Conservation (phyloP, 1,140 invertebrate species). For the Lucilia cuprina region DNA sequence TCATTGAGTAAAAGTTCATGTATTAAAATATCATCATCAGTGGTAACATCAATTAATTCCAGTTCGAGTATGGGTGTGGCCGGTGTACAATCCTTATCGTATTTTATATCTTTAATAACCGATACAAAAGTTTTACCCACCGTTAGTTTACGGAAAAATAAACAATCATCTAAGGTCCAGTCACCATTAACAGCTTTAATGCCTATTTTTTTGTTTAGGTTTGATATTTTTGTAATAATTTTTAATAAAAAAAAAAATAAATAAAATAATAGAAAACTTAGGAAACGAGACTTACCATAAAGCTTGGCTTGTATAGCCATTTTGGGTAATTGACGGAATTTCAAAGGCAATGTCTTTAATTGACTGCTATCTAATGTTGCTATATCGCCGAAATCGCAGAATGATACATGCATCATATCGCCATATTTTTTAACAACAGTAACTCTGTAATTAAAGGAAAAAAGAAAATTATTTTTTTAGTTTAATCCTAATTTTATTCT, state of each 20-base stretch:
- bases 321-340: slow-evolving; percentile 54
- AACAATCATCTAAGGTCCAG: slow-evolving; percentile 56
- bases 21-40: slow-evolving; percentile 37
- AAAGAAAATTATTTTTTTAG: no score
- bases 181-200: slow-evolving; percentile 44
- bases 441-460: slow-evolving; percentile 43
- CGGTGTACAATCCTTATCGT: slow-evolving; percentile 32
- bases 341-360: slow-evolving; percentile 46
- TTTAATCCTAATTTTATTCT: no score
- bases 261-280: background rate
- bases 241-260: background rate
- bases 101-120: slow-evolving; percentile 39
- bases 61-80: slow-evolving; percentile 36
- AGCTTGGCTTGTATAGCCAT: slow-evolving; percentile 55
- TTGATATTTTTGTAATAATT: background rate
- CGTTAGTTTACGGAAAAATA: slow-evolving; percentile 54
- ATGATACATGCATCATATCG: slow-evolving; percentile 54
- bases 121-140: slow-evolving; percentile 57
- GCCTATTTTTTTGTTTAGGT: slow-evolving; percentile 41
- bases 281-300: slow-evolving; percentile 46
- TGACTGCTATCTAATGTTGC: slow-evolving; percentile 52
- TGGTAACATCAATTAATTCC: slow-evolving; percentile 40
- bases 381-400: slow-evolving; percentile 57
- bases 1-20: slow-evolving; percentile 38
- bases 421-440: slow-evolving; percentile 54